phyloP scores from a whole-genome alignment of 2,797 vertebrate species.

The Urocyon cinereoargenteus region DNA sequence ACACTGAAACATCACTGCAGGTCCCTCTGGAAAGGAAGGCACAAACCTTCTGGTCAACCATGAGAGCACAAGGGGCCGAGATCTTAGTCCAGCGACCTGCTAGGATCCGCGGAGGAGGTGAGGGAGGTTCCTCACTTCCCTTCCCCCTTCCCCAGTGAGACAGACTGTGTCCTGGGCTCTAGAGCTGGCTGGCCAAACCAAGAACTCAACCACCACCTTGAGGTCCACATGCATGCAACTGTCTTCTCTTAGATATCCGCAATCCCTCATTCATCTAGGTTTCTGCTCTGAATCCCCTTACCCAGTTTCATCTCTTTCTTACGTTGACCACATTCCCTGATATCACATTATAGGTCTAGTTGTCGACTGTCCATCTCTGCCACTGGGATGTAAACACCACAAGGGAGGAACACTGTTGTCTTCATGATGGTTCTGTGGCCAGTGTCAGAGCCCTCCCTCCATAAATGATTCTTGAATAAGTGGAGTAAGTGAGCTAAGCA shows the following conservation, averaged over 20 bases:
- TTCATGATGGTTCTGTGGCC: not conserved
- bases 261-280: not conserved
- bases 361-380: not conserved
- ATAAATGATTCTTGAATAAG: not conserved
- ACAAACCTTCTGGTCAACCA: not conserved
- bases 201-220: not conserved
- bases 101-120: not conserved
- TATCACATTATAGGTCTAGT: not conserved
- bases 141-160: not conserved
- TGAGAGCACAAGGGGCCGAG: not conserved
- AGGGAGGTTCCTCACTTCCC: not conserved
- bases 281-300: not conserved
- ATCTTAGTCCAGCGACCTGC: not conserved
- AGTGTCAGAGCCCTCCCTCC: not conserved
- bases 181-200: not conserved
- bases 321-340: not conserved
- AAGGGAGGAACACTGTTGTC: not conserved
- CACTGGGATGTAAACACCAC: not conserved
- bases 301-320: not conserved
- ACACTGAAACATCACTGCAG: not conserved
- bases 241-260: not conserved
- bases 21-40: not conserved
- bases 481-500: not conserved
- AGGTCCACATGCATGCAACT: not conserved
- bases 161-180: not conserved